A percentile compares a stretch with the other conserved stretches of the same genome.
Evolutionary conservation across 2,113 vertebrate species (phyloP).

Genomic region (Lanius ludovicianus): DNA sequence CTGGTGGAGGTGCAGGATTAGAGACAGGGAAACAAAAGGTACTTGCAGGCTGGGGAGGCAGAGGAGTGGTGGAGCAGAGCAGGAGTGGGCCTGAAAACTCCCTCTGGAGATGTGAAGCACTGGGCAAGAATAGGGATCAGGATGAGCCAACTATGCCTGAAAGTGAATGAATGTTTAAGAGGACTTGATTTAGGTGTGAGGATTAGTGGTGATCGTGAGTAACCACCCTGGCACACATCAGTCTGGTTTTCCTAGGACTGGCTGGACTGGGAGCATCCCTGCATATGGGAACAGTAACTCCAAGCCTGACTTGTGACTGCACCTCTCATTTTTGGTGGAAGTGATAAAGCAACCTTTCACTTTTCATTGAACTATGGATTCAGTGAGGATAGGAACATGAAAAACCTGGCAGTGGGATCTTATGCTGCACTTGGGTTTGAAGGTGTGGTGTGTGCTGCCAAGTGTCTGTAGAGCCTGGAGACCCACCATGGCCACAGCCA

Average conservation of each 20-base stretch:
- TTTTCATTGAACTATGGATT: background rate
- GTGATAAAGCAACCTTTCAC: background rate
- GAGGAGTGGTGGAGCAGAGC: background rate
- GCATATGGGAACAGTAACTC: fast-evolving
- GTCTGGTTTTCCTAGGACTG: background rate
- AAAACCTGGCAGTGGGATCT: background rate
- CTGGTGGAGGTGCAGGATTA: background rate
- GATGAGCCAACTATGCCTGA: background rate
- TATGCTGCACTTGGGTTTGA: background rate
- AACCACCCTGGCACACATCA: fast-evolving
- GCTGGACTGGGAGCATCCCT: background rate
- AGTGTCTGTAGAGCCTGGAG: background rate
- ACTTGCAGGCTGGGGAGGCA: background rate
- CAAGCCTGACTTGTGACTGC: background rate
- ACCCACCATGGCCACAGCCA: background rate
- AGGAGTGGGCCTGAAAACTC: background rate
- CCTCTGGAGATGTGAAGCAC: background rate
- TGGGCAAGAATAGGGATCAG: background rate
- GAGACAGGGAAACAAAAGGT: background rate
- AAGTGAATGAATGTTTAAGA: background rate
- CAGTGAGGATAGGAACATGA: background rate
- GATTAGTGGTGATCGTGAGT: background rate
- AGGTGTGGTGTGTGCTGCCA: background rate
- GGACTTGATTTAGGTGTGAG: background rate
- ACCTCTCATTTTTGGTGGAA: background rate